Conservation (phyloP, 2,888 invertebrate species). For the Hydriomena furcata region DNA sequence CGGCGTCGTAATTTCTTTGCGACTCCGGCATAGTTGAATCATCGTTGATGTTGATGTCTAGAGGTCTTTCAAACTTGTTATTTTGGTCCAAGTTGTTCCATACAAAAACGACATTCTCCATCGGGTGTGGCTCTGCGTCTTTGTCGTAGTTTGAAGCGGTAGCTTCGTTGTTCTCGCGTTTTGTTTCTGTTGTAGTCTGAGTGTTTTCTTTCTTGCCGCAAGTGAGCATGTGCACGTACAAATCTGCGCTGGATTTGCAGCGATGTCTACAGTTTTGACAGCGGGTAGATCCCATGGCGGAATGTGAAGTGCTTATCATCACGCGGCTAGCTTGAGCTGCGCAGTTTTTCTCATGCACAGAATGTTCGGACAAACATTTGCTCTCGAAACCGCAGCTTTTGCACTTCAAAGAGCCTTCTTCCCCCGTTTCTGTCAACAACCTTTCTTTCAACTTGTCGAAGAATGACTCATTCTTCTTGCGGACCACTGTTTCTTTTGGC, state of each 20-base stretch:
- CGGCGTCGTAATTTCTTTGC: conserved; percentile 62
- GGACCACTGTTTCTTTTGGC: conserved; percentile 57
- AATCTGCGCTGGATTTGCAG: conserved; percentile 92
- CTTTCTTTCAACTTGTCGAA: conserved; percentile 92
- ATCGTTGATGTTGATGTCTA: conserved; percentile 74
- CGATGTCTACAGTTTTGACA: conserved; percentile 94
- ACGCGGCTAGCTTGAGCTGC: conserved; percentile 73
- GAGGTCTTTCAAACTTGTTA: conserved; percentile 67
- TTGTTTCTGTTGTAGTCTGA: conserved; percentile 53
- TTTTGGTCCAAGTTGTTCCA: conserved; percentile 88
- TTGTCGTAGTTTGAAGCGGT: conserved; percentile 56
- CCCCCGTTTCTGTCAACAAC: conserved; percentile 85
- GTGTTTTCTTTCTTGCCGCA: conserved; percentile 82
- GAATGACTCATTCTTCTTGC: conserved; percentile 89
- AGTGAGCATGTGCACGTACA: conserved; percentile 88
- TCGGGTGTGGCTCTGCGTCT: conserved; percentile 85
- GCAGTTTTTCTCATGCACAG: conserved; percentile 89
- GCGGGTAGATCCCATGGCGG: conserved; percentile 87
- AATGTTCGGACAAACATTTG: conserved; percentile 91
- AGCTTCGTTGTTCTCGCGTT: conserved; percentile 60
- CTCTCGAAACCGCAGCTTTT: conserved; percentile 89
- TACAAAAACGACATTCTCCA: conserved; percentile 92
- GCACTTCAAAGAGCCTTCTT: conserved; percentile 87
- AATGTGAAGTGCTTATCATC: conserved; percentile 63
- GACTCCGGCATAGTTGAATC: conserved; percentile 71